A percentile compares a stretch with the other conserved stretches of the same genome.
phyloP scores from a whole-genome alignment of 2,888 invertebrate genomes.

The Sericinus montela region DNA sequence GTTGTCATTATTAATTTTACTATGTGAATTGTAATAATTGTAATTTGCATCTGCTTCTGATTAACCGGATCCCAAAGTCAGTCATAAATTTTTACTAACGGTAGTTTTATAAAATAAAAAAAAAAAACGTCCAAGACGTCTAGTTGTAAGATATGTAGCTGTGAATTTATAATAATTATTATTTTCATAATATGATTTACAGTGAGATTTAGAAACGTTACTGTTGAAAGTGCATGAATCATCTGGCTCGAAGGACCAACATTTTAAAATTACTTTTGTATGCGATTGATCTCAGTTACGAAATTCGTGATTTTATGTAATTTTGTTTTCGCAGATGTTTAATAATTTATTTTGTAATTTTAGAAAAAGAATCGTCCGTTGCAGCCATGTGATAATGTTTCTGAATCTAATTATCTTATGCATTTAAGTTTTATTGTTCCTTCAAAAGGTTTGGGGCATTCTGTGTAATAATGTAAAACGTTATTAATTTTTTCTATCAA shows the following conservation, averaged over 20 bases:
- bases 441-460: slow-evolving; percentile 18
- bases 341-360: not conserved
- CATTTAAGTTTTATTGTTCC: slow-evolving; percentile 17
- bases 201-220: slow-evolving; percentile 40
- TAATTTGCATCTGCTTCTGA: not conserved
- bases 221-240: slow-evolving; percentile 32
- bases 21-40: not conserved
- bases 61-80: slow-evolving; percentile 18
- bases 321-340: slow-evolving; percentile 5
- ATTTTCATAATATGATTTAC: slow-evolving; percentile 31
- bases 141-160: slow-evolving; percentile 33
- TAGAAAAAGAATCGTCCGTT: not conserved
- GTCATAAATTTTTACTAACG: slow-evolving; percentile 33
- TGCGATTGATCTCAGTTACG: slow-evolving; percentile 40
- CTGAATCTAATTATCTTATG: slow-evolving; percentile 16
- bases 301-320: slow-evolving; percentile 2
- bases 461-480: not conserved
- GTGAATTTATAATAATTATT: slow-evolving; percentile 34
- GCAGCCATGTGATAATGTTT: slow-evolving; percentile 11
- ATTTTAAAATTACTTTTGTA: slow-evolving; percentile 25
- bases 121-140: slow-evolving; percentile 64
- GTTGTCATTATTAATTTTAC: not conserved
- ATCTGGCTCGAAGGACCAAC: slow-evolving; percentile 48
- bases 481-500: not conserved
- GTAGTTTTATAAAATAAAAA: no score